Conservation (phyloP, 2,888 invertebrate genomes). For the Caenorhabditis afra region DNA sequence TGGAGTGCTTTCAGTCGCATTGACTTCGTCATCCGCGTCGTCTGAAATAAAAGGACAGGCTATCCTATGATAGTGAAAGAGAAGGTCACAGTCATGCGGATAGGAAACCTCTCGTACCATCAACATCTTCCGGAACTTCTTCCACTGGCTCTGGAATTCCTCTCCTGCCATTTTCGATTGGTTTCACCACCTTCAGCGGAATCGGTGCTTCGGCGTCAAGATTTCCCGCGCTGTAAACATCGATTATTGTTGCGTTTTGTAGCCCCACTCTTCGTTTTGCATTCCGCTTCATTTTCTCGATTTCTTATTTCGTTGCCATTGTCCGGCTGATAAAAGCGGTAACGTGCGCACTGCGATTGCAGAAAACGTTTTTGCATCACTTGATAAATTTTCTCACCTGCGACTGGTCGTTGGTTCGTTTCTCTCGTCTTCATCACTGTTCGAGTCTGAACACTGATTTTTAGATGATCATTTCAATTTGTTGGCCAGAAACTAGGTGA, state of each 20-base stretch:
- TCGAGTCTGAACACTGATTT: constrained; percentile 43
- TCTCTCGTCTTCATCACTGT: constrained; percentile 59
- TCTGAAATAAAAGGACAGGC: constrained; percentile 28
- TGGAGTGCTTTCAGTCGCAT: constrained; percentile 53
- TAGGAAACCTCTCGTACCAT: constrained; percentile 13
- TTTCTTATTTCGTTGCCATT: too few relatives aligned
- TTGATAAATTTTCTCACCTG: constrained; percentile 22
- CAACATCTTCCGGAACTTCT: constrained; percentile 31
- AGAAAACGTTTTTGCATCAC: neutral
- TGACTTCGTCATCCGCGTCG: constrained; percentile 23
- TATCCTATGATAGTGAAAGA: constrained; percentile 14
- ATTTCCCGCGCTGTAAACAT: constrained; percentile 17
- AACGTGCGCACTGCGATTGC: constrained; percentile 10
- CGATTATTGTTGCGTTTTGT: constrained; percentile 5
- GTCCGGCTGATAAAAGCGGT: neutral
- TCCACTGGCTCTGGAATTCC: constrained; percentile 30
- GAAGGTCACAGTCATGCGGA: neutral
- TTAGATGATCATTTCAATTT: neutral
- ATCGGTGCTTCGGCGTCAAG: constrained; percentile 42
- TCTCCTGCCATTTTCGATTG: constrained; percentile 14
- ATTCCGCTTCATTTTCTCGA: neutral
- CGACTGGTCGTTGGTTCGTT: constrained; percentile 29
- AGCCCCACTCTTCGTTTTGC: constrained; percentile 10
- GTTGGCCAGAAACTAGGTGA: neutral
- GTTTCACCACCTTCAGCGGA: constrained; percentile 20